These are phyloP conservation scores for Tetrax tetrax DNA, from an alignment of 2,113 vertebrate genomes.

Conservation along the genomic window DNA sequence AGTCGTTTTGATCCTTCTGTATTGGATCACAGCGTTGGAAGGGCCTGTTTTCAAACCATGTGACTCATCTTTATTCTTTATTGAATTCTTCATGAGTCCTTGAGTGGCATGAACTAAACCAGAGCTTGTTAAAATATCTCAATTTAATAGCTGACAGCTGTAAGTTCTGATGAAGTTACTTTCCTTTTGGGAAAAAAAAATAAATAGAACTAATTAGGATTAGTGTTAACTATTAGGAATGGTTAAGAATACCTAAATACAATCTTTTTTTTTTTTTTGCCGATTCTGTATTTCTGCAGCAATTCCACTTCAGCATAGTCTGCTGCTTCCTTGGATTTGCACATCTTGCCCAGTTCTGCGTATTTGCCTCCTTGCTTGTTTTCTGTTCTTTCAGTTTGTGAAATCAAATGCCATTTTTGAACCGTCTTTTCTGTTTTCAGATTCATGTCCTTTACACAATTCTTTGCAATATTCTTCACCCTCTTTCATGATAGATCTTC, in stretches of 20 bases:
- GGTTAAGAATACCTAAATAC: neutral
- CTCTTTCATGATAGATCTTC: neutral
- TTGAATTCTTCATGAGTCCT: neutral
- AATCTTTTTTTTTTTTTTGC: neutral
- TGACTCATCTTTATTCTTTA: slow-evolving; percentile 6
- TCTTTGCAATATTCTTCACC: neutral
- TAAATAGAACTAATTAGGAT: neutral
- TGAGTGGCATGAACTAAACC: neutral
- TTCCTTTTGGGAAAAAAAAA: neutral
- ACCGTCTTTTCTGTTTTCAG: neutral
- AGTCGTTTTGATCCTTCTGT: neutral
- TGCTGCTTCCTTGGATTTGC: neutral
- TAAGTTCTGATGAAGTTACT: neutral
- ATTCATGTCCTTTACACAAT: neutral
- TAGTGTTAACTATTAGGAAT: neutral
- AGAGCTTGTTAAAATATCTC: neutral
- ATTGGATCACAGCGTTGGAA: neutral
- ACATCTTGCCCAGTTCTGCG: neutral
- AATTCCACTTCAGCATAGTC: neutral
- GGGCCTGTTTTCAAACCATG: slow-evolving; percentile 14
- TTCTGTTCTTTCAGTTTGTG: neutral
- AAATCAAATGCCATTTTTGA: neutral
- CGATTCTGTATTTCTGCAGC: neutral
- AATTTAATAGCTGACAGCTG: neutral
- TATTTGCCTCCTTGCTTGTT: neutral